phyloP scores from a whole-genome alignment of 2,113 vertebrate species.

The Nestor notabilis region DNA sequence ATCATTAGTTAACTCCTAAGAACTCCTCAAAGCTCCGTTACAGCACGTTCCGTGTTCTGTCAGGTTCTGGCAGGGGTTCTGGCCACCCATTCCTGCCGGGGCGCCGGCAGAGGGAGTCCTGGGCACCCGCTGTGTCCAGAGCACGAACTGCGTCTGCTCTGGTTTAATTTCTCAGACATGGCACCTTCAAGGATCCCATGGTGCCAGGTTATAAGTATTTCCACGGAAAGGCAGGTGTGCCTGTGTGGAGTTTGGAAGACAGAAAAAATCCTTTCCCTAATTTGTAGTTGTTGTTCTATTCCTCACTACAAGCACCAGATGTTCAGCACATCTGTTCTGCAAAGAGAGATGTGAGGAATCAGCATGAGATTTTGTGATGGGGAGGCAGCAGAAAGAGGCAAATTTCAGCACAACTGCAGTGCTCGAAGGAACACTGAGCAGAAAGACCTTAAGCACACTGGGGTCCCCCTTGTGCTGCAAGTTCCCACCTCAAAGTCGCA shows the following conservation, averaged over 20 bases:
- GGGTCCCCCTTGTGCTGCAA: background rate
- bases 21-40: background rate
- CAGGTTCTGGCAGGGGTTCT: background rate
- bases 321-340: background rate
- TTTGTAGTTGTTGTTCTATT: background rate
- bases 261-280: background rate
- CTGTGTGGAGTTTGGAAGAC: background rate
- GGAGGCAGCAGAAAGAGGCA: background rate
- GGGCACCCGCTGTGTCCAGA: rapidly evolving
- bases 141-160: rapidly evolving
- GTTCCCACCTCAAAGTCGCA: background rate
- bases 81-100: background rate
- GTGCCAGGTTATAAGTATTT: background rate
- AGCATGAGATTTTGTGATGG: background rate
- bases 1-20: background rate
- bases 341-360: background rate
- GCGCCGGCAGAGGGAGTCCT: background rate
- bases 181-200: background rate
- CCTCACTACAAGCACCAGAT: no score
- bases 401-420: background rate
- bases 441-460: background rate
- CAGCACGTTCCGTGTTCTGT: rapidly evolving
- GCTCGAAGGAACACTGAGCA: background rate
- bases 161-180: background rate
- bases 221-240: background rate